Base-by-base conservation (phyloP, 1,140 invertebrate genomes). In the Trachelipus rathkii region DNA sequence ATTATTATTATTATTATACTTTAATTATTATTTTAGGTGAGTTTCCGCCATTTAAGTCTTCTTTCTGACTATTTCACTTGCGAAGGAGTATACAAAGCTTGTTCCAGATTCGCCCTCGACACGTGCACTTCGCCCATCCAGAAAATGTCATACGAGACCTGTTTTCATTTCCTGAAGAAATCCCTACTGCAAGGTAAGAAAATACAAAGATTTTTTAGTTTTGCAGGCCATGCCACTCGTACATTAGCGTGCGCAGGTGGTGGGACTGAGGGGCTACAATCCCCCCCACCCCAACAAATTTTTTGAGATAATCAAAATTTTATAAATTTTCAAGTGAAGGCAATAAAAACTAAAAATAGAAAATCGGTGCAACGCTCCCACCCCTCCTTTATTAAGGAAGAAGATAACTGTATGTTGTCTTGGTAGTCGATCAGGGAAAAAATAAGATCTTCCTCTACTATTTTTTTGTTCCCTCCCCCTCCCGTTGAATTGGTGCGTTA, bases 41-140 rank as follows among this genome's bases (percentile, higher is more conserved):
- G 99, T 87, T 90, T 92, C 4, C 88, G 96, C 50, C 98, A 99
- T 89, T 87, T 99, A 77, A 91, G 90, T 0, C 86, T 99, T 0
- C 90, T 99, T 74, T 94, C 96, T 0, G 97, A 99, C 86, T 99
- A 98, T 84, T 99, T 99, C 97, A 99, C 96, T 0, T 96, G 91
- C 82, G 92, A 94, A 83, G 98, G 98, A 0, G 87, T 86, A 10
- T 97, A 93, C 82, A 90, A 92, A 83, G 93, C 96, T 0, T 90
- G 99, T 84, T 99, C 93, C 85, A 87, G 97, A 44, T 90, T 89
- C 83, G 95, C 94, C 8, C 95, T 99, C 88, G 90, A 92, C 81
- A 89, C 89, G 24, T 93, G 91, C 53, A 87, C 93, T 0, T 99
- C 96, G 5, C 94, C 96, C 0, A 85, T 99, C 2, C 97, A 99